Base-by-base conservation (phyloP, 2,888 invertebrate genomes). In the Peribatodes rhomboidaria region DNA sequence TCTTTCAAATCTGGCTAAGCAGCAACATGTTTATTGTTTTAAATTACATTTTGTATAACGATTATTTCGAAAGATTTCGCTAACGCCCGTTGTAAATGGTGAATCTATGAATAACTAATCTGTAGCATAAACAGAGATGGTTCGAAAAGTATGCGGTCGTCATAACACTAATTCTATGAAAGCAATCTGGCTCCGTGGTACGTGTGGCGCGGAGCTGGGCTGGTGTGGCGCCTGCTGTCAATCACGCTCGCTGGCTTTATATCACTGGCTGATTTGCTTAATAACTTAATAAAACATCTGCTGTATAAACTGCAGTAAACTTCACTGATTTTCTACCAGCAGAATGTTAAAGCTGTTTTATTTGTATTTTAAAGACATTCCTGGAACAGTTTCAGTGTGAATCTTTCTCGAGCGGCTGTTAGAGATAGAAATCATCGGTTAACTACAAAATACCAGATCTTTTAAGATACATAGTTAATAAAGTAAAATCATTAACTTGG, bases 161-260 rank as follows among this genome's bases (percentile, higher is more conserved):
- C 69, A 70, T 70, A 72, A 47, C 67, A 68, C 62, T 73, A 71
- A 72, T 73, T 70, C 66, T 73, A 74, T 75, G 75, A 80, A 76
- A 75, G 68, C 72, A 71, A 70, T 76, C 70, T 63, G 66, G 69
- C 60, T 59, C 63, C 69, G 16, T 47, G 22, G 55, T 41, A 56
- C 18, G 33, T 42, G 57, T 2, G 22, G 22, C n/a, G 22, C 18
- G 31, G 54, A 4, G 41, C 11, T 52, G 42, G 35, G 55, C 44
- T 65, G 57, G 60, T 61, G 58, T 53, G 69, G 72, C 72, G 72
- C 69, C 88, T 75, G 79, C 84, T 77, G 88, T 88, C 89, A 86
- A 87, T 90, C 89, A 89, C 69, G 67, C 73, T 71, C 82, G 82
- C 83, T 79, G 87, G 82, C 84, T 82, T 77, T 74, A 78, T 81